Evolutionary conservation across 2,797 vertebrate species (phyloP).

Genomic region (Champsocephalus esox): DNA sequence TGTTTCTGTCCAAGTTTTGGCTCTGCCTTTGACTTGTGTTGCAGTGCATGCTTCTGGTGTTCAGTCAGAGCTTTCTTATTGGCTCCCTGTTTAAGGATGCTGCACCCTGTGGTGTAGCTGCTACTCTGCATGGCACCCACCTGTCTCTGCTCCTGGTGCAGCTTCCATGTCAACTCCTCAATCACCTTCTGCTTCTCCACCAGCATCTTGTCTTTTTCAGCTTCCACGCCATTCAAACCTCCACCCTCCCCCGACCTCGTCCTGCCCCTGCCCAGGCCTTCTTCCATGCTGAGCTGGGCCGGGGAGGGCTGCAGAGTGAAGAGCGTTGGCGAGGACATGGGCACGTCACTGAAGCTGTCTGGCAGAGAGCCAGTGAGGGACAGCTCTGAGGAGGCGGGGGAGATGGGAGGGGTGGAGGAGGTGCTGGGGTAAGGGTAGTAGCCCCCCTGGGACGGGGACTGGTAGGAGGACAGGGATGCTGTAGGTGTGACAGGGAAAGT

Average conservation of each 20-base stretch:
- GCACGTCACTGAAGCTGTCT: conserved; percentile 93
- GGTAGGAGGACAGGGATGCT: conserved; percentile 88
- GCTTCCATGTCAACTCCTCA: conserved; percentile 97
- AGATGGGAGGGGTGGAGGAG: conserved; percentile 95
- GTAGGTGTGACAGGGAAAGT: conserved; percentile 94
- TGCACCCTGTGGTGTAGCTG: too few relatives aligned
- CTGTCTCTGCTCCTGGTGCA: conserved; percentile 96
- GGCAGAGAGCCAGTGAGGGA: conserved; percentile 93
- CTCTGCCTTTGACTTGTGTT: too few relatives aligned
- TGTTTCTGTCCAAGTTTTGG: too few relatives aligned
- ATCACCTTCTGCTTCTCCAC: conserved; percentile 99
- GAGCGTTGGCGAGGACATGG: conserved; percentile 91
- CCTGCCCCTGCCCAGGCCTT: conserved; percentile 83
- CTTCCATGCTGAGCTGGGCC: conserved; percentile 84
- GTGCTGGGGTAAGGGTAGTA: conserved; percentile 96
- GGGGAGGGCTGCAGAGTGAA: conserved; percentile 91
- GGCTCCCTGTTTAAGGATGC: too few relatives aligned
- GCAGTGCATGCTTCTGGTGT: too few relatives aligned
- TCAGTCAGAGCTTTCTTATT: too few relatives aligned
- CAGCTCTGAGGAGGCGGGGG: conserved; percentile 94
- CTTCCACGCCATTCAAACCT: conserved; percentile 87
- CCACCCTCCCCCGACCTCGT: conserved; percentile 78
- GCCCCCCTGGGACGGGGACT: conserved; percentile 89
- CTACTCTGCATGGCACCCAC: conserved; percentile 58
- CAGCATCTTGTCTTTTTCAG: conserved; percentile 98